Evolutionary conservation across 2,888 invertebrate genomes (phyloP).

Genomic region (Trachelus iudaicus): DNA sequence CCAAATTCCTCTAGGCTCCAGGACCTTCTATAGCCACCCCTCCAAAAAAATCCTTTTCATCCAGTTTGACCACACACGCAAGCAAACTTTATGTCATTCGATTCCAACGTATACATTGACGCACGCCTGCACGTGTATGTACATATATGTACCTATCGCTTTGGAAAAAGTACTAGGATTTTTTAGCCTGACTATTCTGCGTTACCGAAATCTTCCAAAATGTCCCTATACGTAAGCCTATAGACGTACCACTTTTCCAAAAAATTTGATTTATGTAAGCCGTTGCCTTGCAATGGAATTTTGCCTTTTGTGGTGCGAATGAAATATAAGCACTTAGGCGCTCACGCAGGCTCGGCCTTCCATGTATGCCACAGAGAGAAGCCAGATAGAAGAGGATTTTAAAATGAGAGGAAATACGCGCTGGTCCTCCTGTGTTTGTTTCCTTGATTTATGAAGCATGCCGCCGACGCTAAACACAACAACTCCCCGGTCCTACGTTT

Average conservation of each 20-base stretch:
- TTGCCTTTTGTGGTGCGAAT: background rate
- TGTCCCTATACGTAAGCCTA: background rate
- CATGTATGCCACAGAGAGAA: background rate
- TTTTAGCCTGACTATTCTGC: background rate
- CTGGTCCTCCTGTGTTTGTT: slow-evolving; percentile 58
- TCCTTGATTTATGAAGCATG: slow-evolving; percentile 64
- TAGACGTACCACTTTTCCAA: background rate
- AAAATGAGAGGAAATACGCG: slow-evolving; percentile 31
- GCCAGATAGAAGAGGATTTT: background rate
- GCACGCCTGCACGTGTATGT: no score
- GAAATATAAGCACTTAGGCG: background rate
- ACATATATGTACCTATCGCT: background rate
- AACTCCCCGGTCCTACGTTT: slow-evolving; percentile 30
- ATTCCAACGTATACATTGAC: background rate
- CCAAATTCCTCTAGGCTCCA: background rate
- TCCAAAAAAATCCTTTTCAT: background rate
- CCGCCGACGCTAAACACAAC: slow-evolving; percentile 60
- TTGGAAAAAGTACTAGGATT: background rate
- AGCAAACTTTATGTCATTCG: background rate
- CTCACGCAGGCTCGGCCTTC: background rate
- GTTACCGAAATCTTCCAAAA: background rate
- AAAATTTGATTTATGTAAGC: background rate
- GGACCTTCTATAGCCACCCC: background rate
- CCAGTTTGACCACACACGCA: background rate
- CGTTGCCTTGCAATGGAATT: background rate